These are phyloP conservation scores for Meliscaeva auricollis DNA, from an alignment of 2,888 invertebrate genomes.

Conservation along the genomic window DNA sequence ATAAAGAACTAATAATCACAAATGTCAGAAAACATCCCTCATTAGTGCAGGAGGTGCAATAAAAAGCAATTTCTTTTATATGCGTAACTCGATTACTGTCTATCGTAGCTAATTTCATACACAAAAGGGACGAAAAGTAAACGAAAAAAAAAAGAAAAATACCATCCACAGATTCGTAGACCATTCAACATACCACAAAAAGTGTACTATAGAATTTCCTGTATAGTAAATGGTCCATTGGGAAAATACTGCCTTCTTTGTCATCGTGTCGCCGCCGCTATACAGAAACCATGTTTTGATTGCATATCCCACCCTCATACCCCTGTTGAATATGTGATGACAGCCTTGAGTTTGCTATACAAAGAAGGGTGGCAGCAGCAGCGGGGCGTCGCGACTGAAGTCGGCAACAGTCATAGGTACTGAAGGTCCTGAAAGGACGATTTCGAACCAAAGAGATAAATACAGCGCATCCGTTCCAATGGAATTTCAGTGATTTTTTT, in stretches of 20 bases:
- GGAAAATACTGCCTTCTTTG: conserved; percentile 27
- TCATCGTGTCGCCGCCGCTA: not conserved
- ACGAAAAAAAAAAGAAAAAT: conserved; percentile 19
- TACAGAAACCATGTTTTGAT: conserved; percentile 54
- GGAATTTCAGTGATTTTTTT: conserved; percentile 67
- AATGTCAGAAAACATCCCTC: conserved; percentile 54
- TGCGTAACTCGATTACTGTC: conserved; percentile 79
- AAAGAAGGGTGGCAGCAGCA: too few relatives aligned
- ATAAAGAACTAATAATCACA: conserved; percentile 73
- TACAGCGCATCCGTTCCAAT: conserved; percentile 70
- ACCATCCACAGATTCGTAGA: not conserved
- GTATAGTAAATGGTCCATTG: conserved; percentile 67
- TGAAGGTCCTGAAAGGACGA: conserved; percentile 49
- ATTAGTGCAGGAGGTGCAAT: conserved; percentile 76
- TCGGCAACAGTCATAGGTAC: not conserved
- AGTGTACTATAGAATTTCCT: conserved; percentile 27
- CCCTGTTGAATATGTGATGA: conserved; percentile 48
- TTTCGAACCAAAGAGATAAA: conserved; percentile 69
- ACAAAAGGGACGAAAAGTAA: conserved; percentile 71
- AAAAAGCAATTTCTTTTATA: conserved; percentile 78
- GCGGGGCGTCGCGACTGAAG: not conserved
- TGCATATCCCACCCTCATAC: conserved; percentile 41
- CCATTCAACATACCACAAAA: conserved; percentile 30
- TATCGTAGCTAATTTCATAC: conserved; percentile 79
- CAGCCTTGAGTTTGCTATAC: conserved; percentile 1